Evolutionary conservation across 2,888 invertebrate species (phyloP).

Genomic region (Microplitis deprimator): DNA sequence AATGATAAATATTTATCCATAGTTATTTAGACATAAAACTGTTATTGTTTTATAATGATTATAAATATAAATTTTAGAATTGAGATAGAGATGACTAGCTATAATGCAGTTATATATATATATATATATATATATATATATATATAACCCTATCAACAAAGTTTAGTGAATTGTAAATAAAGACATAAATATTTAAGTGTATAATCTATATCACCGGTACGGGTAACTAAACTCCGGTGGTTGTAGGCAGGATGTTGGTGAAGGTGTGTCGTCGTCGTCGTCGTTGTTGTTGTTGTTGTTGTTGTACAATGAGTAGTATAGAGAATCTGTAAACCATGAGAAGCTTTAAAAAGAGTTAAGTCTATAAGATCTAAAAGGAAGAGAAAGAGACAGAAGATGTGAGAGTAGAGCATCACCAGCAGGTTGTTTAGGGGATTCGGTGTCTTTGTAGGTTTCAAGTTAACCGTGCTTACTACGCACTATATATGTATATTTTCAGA

Average conservation of each 20-base stretch:
- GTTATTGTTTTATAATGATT: too few relatives aligned
- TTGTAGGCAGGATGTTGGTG: background rate
- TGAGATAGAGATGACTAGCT: too few relatives aligned
- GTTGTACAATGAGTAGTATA: too few relatives aligned
- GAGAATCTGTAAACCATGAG: background rate
- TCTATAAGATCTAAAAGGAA: constrained; percentile 2
- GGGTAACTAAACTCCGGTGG: background rate
- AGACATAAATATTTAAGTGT: background rate
- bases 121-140: too few relatives aligned
- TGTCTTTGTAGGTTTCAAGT: constrained; percentile 12
- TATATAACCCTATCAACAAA: background rate
- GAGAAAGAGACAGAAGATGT: constrained; percentile 21
- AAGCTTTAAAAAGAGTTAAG: background rate
- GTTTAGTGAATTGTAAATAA: background rate
- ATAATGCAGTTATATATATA: too few relatives aligned
- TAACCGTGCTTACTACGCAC: background rate
- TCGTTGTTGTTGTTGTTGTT: too few relatives aligned
- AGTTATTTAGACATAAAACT: too few relatives aligned
- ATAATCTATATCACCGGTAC: background rate
- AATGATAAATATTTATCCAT: too few relatives aligned
- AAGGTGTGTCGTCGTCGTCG: too few relatives aligned
- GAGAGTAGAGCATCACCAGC: background rate
- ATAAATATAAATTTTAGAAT: too few relatives aligned
- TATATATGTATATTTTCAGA: background rate
- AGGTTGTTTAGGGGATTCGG: constrained; percentile 23